These are phyloP conservation scores for Drosophila neocordata DNA, from an alignment of 1,140 invertebrate genomes.

Conservation along the genomic window DNA sequence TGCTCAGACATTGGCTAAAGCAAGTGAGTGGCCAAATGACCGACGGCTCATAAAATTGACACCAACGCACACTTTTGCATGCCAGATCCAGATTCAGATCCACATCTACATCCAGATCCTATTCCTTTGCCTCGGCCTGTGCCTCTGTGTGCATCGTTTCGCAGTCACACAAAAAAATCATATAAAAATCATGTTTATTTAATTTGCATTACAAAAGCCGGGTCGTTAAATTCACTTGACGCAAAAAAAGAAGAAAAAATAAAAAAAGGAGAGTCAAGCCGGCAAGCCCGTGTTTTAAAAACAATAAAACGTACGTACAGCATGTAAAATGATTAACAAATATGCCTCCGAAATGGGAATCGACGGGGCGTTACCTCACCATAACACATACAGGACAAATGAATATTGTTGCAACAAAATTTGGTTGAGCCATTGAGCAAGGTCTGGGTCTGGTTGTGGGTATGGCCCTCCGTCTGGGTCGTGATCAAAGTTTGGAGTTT, in stretches of 20 bases:
- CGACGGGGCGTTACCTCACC: conserved; percentile 28
- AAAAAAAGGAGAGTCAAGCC: not conserved
- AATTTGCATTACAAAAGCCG: conserved; percentile 71
- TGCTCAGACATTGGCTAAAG: conserved; percentile 48
- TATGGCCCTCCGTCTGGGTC: not conserved
- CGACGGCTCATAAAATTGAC: conserved; percentile 77
- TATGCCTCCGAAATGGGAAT: conserved; percentile 51
- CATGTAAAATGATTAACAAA: conserved; percentile 76
- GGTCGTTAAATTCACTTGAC: conserved; percentile 64
- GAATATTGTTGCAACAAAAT: conserved; percentile 12
- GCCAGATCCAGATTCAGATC: conserved; percentile 26
- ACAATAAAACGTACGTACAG: conserved; percentile 60
- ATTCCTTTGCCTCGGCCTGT: conserved; percentile 11
- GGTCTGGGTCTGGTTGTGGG: too few relatives aligned
- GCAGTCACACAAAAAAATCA: conserved; percentile 48
- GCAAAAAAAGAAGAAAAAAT: not conserved
- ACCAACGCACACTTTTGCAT: conserved; percentile 49
- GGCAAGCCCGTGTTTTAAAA: conserved; percentile 68
- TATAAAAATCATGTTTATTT: conserved; percentile 80
- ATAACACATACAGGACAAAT: conserved; percentile 3
- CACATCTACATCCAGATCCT: not conserved
- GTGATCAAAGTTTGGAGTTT: not conserved
- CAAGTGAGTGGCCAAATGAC: conserved; percentile 58
- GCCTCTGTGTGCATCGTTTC: conserved; percentile 27
- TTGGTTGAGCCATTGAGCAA: conserved; percentile 1